Evolutionary conservation across 2,888 invertebrate species (phyloP).

Genomic region (Cotesia congregata): DNA sequence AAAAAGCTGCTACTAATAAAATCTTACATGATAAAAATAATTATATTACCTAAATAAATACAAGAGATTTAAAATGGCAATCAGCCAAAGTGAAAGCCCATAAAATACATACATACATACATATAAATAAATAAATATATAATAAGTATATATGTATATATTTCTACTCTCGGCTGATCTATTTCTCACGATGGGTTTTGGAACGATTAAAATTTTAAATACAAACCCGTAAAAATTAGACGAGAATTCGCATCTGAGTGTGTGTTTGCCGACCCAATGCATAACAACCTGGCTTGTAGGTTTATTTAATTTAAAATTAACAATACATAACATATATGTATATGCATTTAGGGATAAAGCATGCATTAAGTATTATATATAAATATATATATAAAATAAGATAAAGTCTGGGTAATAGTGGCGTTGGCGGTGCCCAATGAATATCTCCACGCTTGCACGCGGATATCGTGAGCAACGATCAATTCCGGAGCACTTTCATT

Average conservation of each 20-base stretch:
- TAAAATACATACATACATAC: conserved; percentile 11
- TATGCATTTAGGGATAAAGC: not conserved
- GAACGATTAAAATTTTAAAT: not conserved
- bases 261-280: not conserved
- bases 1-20: not conserved
- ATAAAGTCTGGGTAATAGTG: conserved; percentile 5
- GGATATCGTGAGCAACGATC: conserved; percentile 50
- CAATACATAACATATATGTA: not conserved
- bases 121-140: not conserved
- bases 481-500: conserved; percentile 64
- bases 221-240: not conserved
- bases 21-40: conserved; percentile 1
- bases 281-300: not conserved
- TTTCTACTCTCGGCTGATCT: conserved; percentile 31
- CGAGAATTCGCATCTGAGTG: not conserved
- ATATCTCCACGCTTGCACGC: conserved; percentile 45
- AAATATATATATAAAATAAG: not conserved
- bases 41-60: conserved; percentile 21
- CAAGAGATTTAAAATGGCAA: conserved; percentile 28
- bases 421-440: conserved; percentile 33
- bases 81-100: conserved; percentile 40
- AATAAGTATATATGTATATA: conserved; percentile 5
- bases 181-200: conserved; percentile 36
- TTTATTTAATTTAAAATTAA: not conserved
- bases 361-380: not conserved